Evolutionary conservation across 1,140 invertebrate genomes (phyloP).

Genomic region (Tetragnatha versicolor): DNA sequence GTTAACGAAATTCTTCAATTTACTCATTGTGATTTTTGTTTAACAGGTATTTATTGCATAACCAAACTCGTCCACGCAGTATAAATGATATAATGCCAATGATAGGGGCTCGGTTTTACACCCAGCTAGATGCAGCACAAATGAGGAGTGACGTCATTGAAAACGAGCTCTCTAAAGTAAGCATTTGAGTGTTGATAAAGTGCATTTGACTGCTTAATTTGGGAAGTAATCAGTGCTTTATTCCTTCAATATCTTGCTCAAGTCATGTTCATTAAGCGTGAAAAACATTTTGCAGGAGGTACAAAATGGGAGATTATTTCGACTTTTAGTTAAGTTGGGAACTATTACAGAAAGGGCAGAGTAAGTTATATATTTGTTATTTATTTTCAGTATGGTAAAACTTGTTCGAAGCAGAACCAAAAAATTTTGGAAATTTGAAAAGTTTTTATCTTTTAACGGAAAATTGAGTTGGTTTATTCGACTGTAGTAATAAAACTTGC

Average conservation of each 20-base stretch:
- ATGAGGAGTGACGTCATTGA: slow-evolving; percentile 86
- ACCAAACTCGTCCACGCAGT: slow-evolving; percentile 73
- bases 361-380: slow-evolving; percentile 67
- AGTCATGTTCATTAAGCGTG: too few relatives aligned
- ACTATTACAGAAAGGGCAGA: slow-evolving; percentile 93
- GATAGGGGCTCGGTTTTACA: slow-evolving; percentile 97
- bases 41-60: slow-evolving; percentile 79
- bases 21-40: not conserved
- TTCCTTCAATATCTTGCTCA: slow-evolving; percentile 27
- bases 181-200: not conserved
- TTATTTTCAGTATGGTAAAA: not conserved
- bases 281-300: slow-evolving; percentile 77
- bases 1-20: too few relatives aligned
- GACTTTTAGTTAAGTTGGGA: slow-evolving; percentile 88
- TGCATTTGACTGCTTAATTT: too few relatives aligned
- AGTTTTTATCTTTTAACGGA: too few relatives aligned
- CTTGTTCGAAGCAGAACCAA: too few relatives aligned
- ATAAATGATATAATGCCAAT: slow-evolving; percentile 98
- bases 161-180: slow-evolving; percentile 81
- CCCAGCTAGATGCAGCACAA: slow-evolving; percentile 89
- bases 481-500: too few relatives aligned
- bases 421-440: too few relatives aligned
- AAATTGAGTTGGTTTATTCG: too few relatives aligned
- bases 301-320: slow-evolving; percentile 91
- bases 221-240: slow-evolving; percentile 17